Evolutionary conservation across 2,888 invertebrate species (phyloP).

Genomic region (Eupeodes latifasciatus): DNA sequence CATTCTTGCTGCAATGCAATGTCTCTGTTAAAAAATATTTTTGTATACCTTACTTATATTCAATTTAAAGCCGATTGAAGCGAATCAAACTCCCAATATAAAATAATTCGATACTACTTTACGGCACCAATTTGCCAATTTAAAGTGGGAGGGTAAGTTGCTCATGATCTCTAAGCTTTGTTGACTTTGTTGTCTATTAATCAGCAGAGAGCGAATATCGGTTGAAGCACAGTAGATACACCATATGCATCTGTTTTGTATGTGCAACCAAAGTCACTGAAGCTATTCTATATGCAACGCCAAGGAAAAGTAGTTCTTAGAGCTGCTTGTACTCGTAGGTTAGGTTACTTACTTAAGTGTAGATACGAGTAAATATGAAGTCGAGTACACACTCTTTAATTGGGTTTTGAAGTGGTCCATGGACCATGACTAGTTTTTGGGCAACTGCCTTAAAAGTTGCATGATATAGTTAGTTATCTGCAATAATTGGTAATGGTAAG

Average conservation of each 20-base stretch:
- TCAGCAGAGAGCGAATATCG: neutral
- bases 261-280: constrained; percentile 30
- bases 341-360: too few relatives aligned
- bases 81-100: constrained; percentile 32
- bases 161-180: constrained; percentile 33
- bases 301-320: constrained; percentile 34
- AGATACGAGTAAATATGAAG: too few relatives aligned
- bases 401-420: constrained; percentile 34
- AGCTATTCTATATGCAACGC: constrained; percentile 31
- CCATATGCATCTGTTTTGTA: neutral
- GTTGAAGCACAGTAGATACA: constrained; percentile 5
- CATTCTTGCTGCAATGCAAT: constrained; percentile 25
- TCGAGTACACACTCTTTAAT: neutral
- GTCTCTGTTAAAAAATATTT: constrained; percentile 36
- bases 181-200: constrained; percentile 35
- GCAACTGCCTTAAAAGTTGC: neutral
- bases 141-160: constrained; percentile 26
- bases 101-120: neutral
- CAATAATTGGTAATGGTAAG: constrained; percentile 17
- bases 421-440: constrained; percentile 62
- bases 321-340: neutral
- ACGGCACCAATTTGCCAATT: constrained; percentile 6
- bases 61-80: constrained; percentile 19
- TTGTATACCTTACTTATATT: neutral
- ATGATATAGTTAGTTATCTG: neutral